Percentiles rank a stretch among this genome's conserved stretches.
Conservation (phyloP, 2,888 invertebrate genomes). For the Caenorhabditis sp. region DNA sequence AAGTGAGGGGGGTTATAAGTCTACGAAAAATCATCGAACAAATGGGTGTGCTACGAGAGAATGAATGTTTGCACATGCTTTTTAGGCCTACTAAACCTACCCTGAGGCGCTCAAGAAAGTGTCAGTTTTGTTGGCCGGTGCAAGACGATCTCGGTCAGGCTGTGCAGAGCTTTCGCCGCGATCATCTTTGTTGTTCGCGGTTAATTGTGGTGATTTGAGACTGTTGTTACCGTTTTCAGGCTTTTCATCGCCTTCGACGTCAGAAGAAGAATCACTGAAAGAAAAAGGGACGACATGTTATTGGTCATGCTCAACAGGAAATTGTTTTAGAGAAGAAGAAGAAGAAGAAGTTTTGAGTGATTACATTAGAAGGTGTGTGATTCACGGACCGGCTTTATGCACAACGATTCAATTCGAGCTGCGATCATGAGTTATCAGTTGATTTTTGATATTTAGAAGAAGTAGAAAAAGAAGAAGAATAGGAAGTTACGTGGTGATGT, state of each 20-base stretch:
- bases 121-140: constrained; percentile 50
- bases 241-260: constrained; percentile 50
- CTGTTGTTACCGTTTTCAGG: constrained; percentile 37
- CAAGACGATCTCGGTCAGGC: constrained; percentile 38
- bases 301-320: constrained; percentile 49
- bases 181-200: constrained; percentile 34
- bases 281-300: constrained; percentile 29
- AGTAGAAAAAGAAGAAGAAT: constrained; percentile 10
- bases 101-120: constrained; percentile 60
- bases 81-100: constrained; percentile 35
- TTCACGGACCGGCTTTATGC: background rate
- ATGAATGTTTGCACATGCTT: constrained; percentile 45
- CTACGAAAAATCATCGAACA: constrained; percentile 47
- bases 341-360: constrained; percentile 24
- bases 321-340: constrained; percentile 9
- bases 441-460: background rate
- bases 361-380: background rate
- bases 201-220: constrained; percentile 52
- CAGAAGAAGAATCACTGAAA: constrained; percentile 63
- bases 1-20: constrained; percentile 36
- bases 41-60: constrained; percentile 43
- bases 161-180: constrained; percentile 29
- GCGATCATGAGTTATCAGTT: background rate
- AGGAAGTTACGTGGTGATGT: constrained; percentile 18
- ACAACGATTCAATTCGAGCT: constrained; percentile 20